Percentiles rank a stretch among this genome's conserved stretches.
Evolutionary conservation across 23 tunicate species (phyloP).

Genomic region (Diplosoma virens): DNA sequence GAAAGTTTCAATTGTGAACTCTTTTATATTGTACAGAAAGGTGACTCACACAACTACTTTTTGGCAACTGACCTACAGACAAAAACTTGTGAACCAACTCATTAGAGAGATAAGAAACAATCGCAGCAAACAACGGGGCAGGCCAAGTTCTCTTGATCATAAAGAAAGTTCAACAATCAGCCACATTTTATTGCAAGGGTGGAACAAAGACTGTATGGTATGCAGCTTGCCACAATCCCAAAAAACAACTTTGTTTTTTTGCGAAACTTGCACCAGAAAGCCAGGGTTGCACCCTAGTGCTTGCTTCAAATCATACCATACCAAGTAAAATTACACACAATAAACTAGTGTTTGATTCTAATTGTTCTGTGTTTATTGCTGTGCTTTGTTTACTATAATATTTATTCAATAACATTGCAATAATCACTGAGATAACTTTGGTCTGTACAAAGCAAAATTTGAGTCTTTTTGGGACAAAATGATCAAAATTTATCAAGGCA

Average conservation of each 20-base stretch:
- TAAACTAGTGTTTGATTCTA: no score
- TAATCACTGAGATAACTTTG: background rate
- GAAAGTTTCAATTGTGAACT: background rate
- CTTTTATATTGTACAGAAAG: background rate
- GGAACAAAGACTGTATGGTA: background rate
- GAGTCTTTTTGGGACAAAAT: background rate
- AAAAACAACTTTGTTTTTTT: background rate
- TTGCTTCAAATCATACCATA: constrained; percentile 5
- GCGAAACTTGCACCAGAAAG: background rate
- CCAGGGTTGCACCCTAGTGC: background rate
- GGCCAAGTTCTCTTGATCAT: background rate
- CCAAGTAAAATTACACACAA: background rate
- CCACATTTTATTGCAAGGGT: constrained; percentile 1
- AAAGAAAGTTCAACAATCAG: background rate
- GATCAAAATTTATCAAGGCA: background rate
- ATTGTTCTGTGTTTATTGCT: background rate
- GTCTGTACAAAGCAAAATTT: background rate
- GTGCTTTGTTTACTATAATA: background rate
- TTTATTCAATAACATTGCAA: no score
- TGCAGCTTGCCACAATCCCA: background rate
- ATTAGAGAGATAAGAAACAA: background rate
- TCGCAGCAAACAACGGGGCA: background rate
- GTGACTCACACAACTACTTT: background rate
- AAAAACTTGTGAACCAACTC: background rate
- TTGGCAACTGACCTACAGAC: background rate